A percentile compares a stretch with the other conserved stretches of the same genome.
These are phyloP conservation scores for Drosophila mayaguana DNA, from an alignment of 2,888 invertebrate genomes.

Conservation along the genomic window DNA sequence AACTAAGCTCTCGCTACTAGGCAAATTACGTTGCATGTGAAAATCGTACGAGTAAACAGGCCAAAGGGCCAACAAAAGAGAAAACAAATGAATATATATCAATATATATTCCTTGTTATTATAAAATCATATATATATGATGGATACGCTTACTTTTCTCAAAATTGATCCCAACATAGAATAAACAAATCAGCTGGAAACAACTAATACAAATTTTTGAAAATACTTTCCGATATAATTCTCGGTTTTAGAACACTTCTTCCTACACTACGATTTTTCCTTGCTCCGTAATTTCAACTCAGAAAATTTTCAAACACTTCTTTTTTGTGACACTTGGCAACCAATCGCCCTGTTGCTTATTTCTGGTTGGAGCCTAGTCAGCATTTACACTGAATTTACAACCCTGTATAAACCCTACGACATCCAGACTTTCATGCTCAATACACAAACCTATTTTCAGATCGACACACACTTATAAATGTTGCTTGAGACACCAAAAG, in stretches of 20 bases:
- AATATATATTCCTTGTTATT: background rate
- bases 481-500: conserved; percentile 34
- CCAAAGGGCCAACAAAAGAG: background rate
- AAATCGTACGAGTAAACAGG: conserved; percentile 60
- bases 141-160: too few species aligned
- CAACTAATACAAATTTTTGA: background rate
- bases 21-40: conserved; percentile 44
- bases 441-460: background rate
- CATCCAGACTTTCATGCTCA: background rate
- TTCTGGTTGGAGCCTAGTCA: conserved; percentile 48
- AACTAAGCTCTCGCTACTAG: conserved; percentile 5
- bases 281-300: conserved; percentile 27
- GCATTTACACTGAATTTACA: background rate
- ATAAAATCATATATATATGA: too few species aligned
- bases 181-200: conserved; percentile 43
- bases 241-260: background rate
- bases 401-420: background rate
- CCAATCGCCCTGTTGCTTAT: conserved; percentile 13
- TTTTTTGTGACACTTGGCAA: background rate
- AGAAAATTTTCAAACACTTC: background rate
- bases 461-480: conserved; percentile 3
- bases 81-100: background rate
- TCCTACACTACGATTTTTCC: conserved; percentile 47
- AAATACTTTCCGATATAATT: background rate
- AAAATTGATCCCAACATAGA: conserved; percentile 17